These are phyloP conservation scores for Conus betulinus DNA, from an alignment of 1,140 invertebrate species.

Conservation along the genomic window DNA sequence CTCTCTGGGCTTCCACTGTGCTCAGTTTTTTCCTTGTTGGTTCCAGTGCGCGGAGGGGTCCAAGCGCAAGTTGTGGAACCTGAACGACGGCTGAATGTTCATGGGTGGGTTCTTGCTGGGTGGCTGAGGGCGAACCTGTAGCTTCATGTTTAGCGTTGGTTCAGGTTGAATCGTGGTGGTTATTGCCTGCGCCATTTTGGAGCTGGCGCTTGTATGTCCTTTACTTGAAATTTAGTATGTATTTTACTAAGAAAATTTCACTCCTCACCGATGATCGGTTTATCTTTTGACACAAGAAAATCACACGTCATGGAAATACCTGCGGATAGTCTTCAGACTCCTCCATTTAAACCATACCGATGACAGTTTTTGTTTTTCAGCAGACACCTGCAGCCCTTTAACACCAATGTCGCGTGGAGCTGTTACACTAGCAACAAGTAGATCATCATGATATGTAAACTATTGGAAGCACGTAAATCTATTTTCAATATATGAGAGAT, in stretches of 20 bases:
- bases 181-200: constrained; percentile 54
- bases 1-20: constrained; percentile 73
- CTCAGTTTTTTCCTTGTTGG: constrained; percentile 73
- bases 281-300: no score
- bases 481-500: not conserved
- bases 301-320: not conserved
- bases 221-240: not conserved
- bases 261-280: no score
- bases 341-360: no score
- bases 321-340: no score
- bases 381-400: not conserved
- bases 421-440: constrained; percentile 53
- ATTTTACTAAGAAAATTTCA: no score
- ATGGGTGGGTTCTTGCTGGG: constrained; percentile 37
- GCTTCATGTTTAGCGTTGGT: constrained; percentile 61
- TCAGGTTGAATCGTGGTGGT: constrained; percentile 55
- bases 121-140: constrained; percentile 45
- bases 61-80: constrained; percentile 57
- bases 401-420: constrained; percentile 12
- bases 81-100: constrained; percentile 46
- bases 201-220: not conserved
- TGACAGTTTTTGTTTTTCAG: not conserved
- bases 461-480: not conserved
- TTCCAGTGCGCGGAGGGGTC: constrained; percentile 73
- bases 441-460: constrained; percentile 34